These are phyloP conservation scores for Muscicapa comitata DNA, from an alignment of 2,797 vertebrate genomes.

Conservation along the genomic window DNA sequence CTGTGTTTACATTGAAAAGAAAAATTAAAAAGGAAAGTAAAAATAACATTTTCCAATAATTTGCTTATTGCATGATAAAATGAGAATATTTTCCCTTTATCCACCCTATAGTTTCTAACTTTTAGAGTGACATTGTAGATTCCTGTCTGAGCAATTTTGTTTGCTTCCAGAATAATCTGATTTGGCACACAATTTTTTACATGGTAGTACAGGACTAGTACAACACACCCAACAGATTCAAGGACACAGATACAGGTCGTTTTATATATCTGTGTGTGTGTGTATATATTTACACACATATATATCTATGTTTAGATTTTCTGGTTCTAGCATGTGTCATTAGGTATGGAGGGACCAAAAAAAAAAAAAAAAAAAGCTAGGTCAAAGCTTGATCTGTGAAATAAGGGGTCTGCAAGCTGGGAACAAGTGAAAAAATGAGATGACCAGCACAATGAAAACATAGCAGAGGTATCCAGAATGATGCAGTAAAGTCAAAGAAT, in stretches of 20 bases:
- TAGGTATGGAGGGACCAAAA: neutral
- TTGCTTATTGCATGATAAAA: neutral
- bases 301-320: neutral
- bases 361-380: neutral
- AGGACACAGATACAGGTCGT: neutral
- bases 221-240: neutral
- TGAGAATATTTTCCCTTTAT: neutral
- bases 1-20: neutral
- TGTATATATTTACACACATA: neutral
- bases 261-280: rapidly evolving
- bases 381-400: neutral
- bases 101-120: neutral
- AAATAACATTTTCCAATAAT: neutral
- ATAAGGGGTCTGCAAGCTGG: neutral
- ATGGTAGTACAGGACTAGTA: neutral
- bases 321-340: neutral
- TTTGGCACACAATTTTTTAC: neutral
- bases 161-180: neutral
- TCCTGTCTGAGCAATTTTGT: neutral
- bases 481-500: neutral
- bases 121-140: neutral
- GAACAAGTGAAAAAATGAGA: neutral
- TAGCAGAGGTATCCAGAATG: neutral
- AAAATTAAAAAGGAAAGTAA: neutral
- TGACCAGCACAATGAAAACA: neutral